Evolutionary conservation across 1,140 invertebrate species (phyloP).

Genomic region (Drosophila tani): DNA sequence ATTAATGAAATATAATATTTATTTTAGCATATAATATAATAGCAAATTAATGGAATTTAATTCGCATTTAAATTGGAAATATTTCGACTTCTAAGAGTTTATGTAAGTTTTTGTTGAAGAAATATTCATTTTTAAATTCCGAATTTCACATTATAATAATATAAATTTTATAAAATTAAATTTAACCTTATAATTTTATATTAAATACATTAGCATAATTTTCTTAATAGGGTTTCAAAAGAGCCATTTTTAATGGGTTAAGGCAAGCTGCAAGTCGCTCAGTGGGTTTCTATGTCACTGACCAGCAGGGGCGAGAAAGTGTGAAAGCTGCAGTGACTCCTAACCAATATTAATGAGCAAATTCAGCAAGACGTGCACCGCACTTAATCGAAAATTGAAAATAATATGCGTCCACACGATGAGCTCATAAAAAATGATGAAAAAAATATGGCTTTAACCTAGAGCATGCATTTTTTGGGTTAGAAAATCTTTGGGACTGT

Average conservation of each 20-base stretch:
- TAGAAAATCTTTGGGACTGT: too few species aligned
- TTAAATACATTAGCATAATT: too few species aligned
- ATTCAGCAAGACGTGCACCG: slow-evolving; percentile 52
- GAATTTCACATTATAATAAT: not conserved
- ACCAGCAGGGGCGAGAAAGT: slow-evolving; percentile 35
- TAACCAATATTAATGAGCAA: slow-evolving; percentile 79
- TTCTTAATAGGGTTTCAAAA: too few species aligned
- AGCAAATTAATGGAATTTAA: too few species aligned
- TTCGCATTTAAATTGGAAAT: too few species aligned
- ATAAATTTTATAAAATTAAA: not conserved
- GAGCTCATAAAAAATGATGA: slow-evolving; percentile 43
- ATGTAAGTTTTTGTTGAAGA: too few species aligned
- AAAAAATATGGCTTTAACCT: not conserved
- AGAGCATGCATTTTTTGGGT: not conserved
- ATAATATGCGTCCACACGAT: slow-evolving; percentile 54
- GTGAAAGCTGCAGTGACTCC: slow-evolving; percentile 29
- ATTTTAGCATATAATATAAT: too few species aligned
- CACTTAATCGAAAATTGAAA: slow-evolving; percentile 66
- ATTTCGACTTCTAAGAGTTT: too few species aligned
- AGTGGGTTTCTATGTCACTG: slow-evolving; percentile 58
- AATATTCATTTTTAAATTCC: too few species aligned
- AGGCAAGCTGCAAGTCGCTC: slow-evolving; percentile 56
- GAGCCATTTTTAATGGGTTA: slow-evolving; percentile 4
- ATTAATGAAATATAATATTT: not conserved
- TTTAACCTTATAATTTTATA: too few species aligned